Evolutionary conservation across 2,888 invertebrate genomes (phyloP), one percentile per base, ranked within the genome.

Genomic region (Herminia tarsipennalis): DNA sequence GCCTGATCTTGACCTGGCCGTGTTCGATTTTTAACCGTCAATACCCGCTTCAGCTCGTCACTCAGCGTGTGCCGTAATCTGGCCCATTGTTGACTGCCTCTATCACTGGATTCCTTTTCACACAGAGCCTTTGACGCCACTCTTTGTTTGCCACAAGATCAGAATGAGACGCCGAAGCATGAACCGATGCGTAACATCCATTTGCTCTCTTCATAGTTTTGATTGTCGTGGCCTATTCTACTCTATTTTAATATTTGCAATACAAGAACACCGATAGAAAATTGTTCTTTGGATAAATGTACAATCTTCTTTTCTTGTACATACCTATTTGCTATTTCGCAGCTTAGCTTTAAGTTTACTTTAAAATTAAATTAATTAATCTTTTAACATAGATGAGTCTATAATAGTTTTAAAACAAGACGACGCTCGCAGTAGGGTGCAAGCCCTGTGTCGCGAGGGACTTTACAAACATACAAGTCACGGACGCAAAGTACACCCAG

Each of bases 51-150:
- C 20, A 44, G 52, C 53, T 41, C 40, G 13, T 43, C 51, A 27
- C 48, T 67, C 78, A 71, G 48, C 29, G 54, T 52, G 56, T 18
- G 40, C 73, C 68, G 69, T 76, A 83, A 81, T 86, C 86, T 83
- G 78, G 81, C 84, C 88, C 81, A 88, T 89, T 89, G 89, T 89
- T 86, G 89, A 88, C 88, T 88, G 84, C 88, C 88, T 88, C 85
- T 88, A 88, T 88, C 88, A 88, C 86, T 84, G 89, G 88, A 86
- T 88, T 89, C 86, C 89, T 89, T 89, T 87, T 88, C 83, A 85
- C 86, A 85, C 79, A 76, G 82, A 76, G 83, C 86, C 89, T 89
- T 89, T 89, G 89, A 88, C 85, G 84, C 82, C 74, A 74, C 73
- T 76, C 86, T 86, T 88, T 89, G 88, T 88, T 88, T 87, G 87